Evolutionary conservation across 2,797 vertebrate genomes (phyloP).

Genomic region (Taeniopygia guttata): DNA sequence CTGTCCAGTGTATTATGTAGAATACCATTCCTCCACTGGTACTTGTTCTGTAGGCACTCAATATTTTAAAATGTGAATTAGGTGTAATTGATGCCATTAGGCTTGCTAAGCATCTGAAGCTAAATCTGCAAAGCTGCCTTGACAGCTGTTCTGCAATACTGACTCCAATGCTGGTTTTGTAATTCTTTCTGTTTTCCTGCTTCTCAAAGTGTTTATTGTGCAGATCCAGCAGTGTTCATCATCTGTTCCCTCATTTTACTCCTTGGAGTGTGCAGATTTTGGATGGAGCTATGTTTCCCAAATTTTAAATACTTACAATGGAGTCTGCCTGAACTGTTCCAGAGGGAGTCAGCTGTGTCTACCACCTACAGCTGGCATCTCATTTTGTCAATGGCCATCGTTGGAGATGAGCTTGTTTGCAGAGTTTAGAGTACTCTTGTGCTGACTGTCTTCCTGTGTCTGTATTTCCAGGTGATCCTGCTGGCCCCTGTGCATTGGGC

Average conservation of each 20-base stretch:
- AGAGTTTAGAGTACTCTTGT: background rate
- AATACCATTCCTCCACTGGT: background rate
- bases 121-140: background rate
- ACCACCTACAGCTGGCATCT: background rate
- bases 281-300: background rate
- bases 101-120: background rate
- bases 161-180: background rate
- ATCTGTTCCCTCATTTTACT: background rate
- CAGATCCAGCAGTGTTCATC: background rate
- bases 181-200: background rate
- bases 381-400: background rate
- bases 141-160: background rate
- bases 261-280: background rate
- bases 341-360: background rate
- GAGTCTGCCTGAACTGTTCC: background rate
- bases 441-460: background rate
- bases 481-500: fast-evolving
- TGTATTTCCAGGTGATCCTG: background rate
- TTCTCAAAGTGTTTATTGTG: background rate
- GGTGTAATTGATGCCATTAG: background rate
- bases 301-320: background rate
- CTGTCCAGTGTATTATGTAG: background rate
- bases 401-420: background rate
- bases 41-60: background rate
- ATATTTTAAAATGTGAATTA: background rate